Evolutionary conservation across 2,888 invertebrate species (phyloP).

Genomic region (Lasioglossum calceatum): DNA sequence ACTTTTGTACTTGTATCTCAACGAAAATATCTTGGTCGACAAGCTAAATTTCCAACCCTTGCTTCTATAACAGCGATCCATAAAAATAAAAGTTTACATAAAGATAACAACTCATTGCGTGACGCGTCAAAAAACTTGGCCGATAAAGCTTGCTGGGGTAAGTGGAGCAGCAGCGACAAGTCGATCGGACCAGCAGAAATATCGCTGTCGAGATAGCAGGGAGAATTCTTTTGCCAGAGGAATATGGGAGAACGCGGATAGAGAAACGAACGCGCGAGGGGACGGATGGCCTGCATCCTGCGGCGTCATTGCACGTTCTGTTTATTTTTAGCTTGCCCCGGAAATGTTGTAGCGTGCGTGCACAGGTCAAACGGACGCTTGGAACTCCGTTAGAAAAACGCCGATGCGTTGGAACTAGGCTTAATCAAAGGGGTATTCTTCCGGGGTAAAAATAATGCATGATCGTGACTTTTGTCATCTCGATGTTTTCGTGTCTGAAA

Average conservation of each 20-base stretch:
- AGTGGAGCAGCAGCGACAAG: background rate
- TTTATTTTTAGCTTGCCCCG: conserved; percentile 43
- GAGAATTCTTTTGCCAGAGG: background rate
- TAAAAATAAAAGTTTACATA: background rate
- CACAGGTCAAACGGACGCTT: background rate
- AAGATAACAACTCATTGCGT: background rate
- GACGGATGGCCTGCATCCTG: conserved; percentile 26
- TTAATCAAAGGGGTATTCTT: background rate
- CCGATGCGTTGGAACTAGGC: background rate
- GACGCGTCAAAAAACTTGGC: background rate
- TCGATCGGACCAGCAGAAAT: background rate
- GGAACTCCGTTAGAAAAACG: background rate
- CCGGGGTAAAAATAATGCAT: background rate
- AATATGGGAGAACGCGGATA: conserved; percentile 1
- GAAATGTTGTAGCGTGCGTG: conserved; percentile 13
- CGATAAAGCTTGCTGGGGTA: background rate
- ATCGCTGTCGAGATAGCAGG: background rate
- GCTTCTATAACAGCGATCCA: background rate
- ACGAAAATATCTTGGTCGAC: background rate
- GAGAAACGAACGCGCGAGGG: conserved; percentile 14
- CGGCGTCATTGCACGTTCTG: conserved; percentile 21
- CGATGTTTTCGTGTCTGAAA: background rate
- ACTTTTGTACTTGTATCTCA: background rate
- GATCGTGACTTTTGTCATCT: conserved; percentile 5
- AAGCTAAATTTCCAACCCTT: background rate